Percentiles rank a stretch among this genome's conserved stretches.
Evolutionary conservation across 2,888 invertebrate genomes (phyloP).

Genomic region (Ctena decussata): DNA sequence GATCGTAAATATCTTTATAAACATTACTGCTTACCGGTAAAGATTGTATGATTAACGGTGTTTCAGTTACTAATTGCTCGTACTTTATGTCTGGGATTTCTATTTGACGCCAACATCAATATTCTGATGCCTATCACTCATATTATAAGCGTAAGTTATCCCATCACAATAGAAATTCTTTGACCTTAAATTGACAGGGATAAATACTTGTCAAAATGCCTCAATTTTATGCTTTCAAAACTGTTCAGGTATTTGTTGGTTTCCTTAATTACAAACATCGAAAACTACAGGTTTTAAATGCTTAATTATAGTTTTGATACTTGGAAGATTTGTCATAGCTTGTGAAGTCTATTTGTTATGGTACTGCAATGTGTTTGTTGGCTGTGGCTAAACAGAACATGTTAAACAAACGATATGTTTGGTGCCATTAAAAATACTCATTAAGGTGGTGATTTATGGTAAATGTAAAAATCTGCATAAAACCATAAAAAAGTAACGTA

Average conservation of each 20-base stretch:
- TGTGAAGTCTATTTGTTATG: too few species aligned
- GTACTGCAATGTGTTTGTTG: too few species aligned
- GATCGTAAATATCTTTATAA: too few species aligned
- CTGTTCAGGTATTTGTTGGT: not conserved
- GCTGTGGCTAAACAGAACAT: too few species aligned
- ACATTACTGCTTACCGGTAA: not conserved
- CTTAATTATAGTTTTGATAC: not conserved
- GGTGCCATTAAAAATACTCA: too few species aligned
- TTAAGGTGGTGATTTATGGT: too few species aligned
- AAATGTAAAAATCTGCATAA: too few species aligned
- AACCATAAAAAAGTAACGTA: too few species aligned
- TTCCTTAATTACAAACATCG: not conserved
- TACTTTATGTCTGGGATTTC: conserved; percentile 1
- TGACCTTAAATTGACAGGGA: conserved; percentile 10
- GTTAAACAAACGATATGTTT: too few species aligned
- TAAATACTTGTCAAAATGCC: conserved; percentile 8
- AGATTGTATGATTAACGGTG: conserved; percentile 1
- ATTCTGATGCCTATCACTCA: not conserved
- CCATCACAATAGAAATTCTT: not conserved
- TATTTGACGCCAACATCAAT: conserved; percentile 5
- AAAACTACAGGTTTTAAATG: not conserved
- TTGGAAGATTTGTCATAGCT: not conserved
- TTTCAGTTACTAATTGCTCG: conserved; percentile 7
- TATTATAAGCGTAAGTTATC: not conserved
- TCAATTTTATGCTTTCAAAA: not conserved